A percentile compares a stretch with the other conserved stretches of the same genome.
phyloP scores from a whole-genome alignment of 2,113 vertebrate species.

The Poecile atricapillus region DNA sequence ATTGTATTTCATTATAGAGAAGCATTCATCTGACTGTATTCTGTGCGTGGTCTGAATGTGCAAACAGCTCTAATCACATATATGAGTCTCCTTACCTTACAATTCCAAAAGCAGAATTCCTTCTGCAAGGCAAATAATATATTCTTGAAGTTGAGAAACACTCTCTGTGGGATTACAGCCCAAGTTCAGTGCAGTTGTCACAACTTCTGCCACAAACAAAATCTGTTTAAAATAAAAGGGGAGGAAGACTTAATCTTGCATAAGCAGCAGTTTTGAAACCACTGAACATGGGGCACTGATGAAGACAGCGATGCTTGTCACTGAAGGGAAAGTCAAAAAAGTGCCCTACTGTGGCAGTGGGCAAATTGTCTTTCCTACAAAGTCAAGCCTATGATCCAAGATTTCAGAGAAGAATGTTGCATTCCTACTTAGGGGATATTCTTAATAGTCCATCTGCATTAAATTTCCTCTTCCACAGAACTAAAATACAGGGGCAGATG shows the following conservation, averaged over 20 bases:
- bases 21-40: not conserved
- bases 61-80: not conserved
- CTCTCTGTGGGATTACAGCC: not conserved
- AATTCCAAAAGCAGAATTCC: not conserved
- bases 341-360: not conserved
- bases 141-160: not conserved
- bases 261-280: not conserved
- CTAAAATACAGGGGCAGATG: not conserved
- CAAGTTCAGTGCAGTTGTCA: not conserved
- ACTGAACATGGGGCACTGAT: not conserved
- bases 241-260: not conserved
- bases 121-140: not conserved
- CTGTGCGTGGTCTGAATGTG: not conserved
- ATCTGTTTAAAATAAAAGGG: not conserved
- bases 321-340: not conserved
- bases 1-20: not conserved
- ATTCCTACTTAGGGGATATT: not conserved
- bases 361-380: not conserved
- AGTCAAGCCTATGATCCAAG: not conserved
- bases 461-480: not conserved
- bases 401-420: not conserved
- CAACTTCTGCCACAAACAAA: not conserved
- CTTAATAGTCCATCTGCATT: constrained; percentile 22
- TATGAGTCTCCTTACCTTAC: not conserved
- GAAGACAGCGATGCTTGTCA: not conserved